Evolutionary conservation across 2,113 vertebrate species (phyloP).

Genomic region (Urocynchramus pylzowi): DNA sequence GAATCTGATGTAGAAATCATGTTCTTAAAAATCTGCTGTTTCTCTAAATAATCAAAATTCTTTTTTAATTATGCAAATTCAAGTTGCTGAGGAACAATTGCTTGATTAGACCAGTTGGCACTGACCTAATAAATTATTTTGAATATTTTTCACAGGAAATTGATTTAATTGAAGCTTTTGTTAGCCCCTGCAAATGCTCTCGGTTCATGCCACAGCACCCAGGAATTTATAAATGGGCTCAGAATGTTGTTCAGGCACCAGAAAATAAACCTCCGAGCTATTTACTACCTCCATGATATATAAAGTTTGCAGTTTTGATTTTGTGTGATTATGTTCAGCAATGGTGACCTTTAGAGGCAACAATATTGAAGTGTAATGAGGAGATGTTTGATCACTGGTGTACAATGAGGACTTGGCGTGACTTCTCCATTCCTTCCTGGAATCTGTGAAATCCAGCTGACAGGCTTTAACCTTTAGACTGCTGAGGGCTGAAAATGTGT

Average conservation of each 20-base stretch:
- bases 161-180: conserved; percentile 79
- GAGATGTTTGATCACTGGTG: conserved; percentile 92
- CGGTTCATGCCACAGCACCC: conserved; percentile 68
- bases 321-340: conserved; percentile 99
- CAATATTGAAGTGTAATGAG: conserved; percentile 99
- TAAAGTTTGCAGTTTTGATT: conserved; percentile 99
- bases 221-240: conserved; percentile 84
- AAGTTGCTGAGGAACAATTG: conserved; percentile 40
- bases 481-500: conserved; percentile 72
- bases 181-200: conserved; percentile 59
- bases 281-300: conserved; percentile 98
- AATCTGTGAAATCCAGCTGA: conserved; percentile 80
- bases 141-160: conserved; percentile 69
- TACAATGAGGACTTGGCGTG: conserved; percentile 86
- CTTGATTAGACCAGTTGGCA: conserved; percentile 58
- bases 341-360: conserved; percentile 99
- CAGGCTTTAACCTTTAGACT: conserved; percentile 82
- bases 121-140: conserved; percentile 66
- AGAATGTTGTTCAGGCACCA: conserved; percentile 84
- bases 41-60: conserved; percentile 28
- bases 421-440: conserved; percentile 75
- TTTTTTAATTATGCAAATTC: conserved; percentile 70
- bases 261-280: conserved; percentile 93
- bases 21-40: neutral
- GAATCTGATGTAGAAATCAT: neutral